Base-by-base conservation (phyloP, 1,140 invertebrate genomes). In the Brachionus rotundiformis region DNA sequence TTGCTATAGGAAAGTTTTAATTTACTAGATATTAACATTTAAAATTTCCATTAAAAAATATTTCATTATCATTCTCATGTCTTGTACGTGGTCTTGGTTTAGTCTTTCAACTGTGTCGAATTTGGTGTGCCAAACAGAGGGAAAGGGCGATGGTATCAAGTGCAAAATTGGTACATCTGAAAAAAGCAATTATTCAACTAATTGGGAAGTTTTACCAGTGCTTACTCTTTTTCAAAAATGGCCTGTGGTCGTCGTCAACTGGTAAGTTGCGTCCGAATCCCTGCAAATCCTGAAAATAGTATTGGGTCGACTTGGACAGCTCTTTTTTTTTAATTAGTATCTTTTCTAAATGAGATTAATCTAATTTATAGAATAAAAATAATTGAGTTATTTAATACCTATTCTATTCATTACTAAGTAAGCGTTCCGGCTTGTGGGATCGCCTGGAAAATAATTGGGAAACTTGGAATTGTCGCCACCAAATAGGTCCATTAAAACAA, bases 241-340 rank as follows among this genome's bases (percentile, higher is more conserved):
- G 96, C 86, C 95, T 91, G 86, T 99, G 96, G 89, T 98, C 96
- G 89, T 99, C 96, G 88, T 98, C 93, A 47, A 98, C 92, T 16
- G 89, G 88, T 19, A 85, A 16, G 90, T 87, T 44, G 88, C 87
- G 16, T 90, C 76, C 76, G 36, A 8, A 19, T 0, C 76, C 76
- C 87, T 16, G 90, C 90, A 81, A 89, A 89, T 71, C 54, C 8
- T 36, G 33, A 36, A 81, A 81, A 31, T 63, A 81, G 29, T 84
- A 81, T 11, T 79, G 61, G 85, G 83, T 88, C 88, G 8, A 86
- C 82, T 73, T 84, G 61, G 33, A 79, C 82, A 65, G 84, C 47
- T 85, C 85, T 31, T 81, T 82, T 3, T 33, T 36, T 33, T 36
- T 36, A 3, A 68, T 10, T 16, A 68, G 33, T n/a, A 19, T 8